phyloP scores from a whole-genome alignment of 2,888 invertebrate species.

The Pollenia labialis region DNA sequence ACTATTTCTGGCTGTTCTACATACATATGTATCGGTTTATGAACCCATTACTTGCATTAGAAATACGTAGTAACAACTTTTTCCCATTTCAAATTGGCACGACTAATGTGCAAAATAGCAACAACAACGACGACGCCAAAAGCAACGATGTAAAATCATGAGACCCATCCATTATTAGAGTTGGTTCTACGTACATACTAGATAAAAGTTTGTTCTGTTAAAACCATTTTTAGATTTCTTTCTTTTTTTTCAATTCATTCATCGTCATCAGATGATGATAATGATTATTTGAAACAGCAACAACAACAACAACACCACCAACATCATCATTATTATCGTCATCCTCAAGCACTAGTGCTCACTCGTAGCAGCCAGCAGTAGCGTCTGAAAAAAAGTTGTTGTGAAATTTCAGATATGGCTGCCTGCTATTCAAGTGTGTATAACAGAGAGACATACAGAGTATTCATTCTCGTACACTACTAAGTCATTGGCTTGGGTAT shows the following conservation, averaged over 20 bases:
- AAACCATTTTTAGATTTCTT: slow-evolving; percentile 63
- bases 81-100: slow-evolving; percentile 60
- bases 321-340: slow-evolving; percentile 45
- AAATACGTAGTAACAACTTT: slow-evolving; percentile 38
- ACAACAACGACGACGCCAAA: slow-evolving; percentile 15
- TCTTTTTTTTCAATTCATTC: slow-evolving; percentile 32
- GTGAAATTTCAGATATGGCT: slow-evolving; percentile 70
- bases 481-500: slow-evolving; percentile 72
- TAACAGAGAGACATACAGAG: slow-evolving; percentile 60
- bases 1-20: slow-evolving; percentile 36
- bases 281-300: slow-evolving; percentile 60
- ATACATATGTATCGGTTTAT: slow-evolving; percentile 60
- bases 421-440: slow-evolving; percentile 61
- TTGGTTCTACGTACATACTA: slow-evolving; percentile 44
- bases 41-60: slow-evolving; percentile 39
- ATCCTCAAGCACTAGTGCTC: slow-evolving; percentile 19
- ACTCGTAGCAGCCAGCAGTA: slow-evolving; percentile 43
- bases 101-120: slow-evolving; percentile 29
- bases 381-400: slow-evolving; percentile 61
- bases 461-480: slow-evolving; percentile 51
- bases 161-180: slow-evolving; percentile 67
- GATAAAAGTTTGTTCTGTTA: slow-evolving; percentile 28
- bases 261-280: slow-evolving; percentile 54
- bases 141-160: slow-evolving; percentile 41
- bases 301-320: slow-evolving; percentile 12